Evolutionary conservation across 2,888 invertebrate species (phyloP).

Genomic region (Harpalus rubripes): DNA sequence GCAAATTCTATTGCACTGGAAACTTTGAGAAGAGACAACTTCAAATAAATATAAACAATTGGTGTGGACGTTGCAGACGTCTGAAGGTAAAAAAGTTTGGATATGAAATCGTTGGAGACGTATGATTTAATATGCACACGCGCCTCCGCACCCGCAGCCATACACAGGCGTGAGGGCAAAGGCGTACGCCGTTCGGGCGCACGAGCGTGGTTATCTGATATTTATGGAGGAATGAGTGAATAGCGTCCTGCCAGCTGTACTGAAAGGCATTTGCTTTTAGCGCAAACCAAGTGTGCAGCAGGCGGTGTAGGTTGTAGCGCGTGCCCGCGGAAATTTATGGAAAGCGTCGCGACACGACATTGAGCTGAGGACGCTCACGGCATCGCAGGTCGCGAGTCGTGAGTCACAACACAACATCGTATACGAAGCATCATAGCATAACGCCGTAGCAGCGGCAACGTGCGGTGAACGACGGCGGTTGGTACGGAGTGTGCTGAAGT

Average conservation of each 20-base stretch:
- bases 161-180: too few relatives aligned
- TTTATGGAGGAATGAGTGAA: slow-evolving; percentile 59
- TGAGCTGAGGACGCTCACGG: slow-evolving; percentile 19
- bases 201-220: slow-evolving; percentile 46
- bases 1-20: not conserved
- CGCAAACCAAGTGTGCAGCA: slow-evolving; percentile 57
- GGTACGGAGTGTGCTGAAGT: slow-evolving; percentile 71
- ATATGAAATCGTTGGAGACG: not conserved
- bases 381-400: slow-evolving; percentile 19
- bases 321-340: slow-evolving; percentile 64
- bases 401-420: not conserved
- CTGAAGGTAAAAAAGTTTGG: not conserved
- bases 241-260: slow-evolving; percentile 51
- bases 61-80: not conserved
- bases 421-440: too few relatives aligned
- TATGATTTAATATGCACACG: slow-evolving; percentile 22
- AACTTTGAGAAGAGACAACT: slow-evolving; percentile 4
- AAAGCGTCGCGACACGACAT: slow-evolving; percentile 53
- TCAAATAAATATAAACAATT: slow-evolving; percentile 27
- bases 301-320: slow-evolving; percentile 22
- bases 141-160: not conserved
- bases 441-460: not conserved
- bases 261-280: slow-evolving; percentile 63
- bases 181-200: not conserved
- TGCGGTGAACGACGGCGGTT: slow-evolving; percentile 48